Base-by-base conservation (phyloP, 1,140 invertebrate species). In the Tyrophagus putrescentiae region DNA sequence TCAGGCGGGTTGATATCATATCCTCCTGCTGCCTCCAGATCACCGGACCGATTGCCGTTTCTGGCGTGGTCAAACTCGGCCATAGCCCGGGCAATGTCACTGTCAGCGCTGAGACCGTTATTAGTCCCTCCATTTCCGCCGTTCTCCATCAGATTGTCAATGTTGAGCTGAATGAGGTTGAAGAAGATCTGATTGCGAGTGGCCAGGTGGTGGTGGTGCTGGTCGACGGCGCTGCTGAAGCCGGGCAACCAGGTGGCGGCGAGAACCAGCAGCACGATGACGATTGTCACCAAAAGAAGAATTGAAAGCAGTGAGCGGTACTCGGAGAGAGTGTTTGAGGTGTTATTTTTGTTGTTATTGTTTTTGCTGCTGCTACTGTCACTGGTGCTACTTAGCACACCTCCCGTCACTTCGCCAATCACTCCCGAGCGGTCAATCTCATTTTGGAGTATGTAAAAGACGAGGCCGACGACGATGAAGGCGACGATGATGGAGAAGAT, bases 171-270 rank as follows among this genome's bases (percentile, higher is more conserved):
- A 7, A 48, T 48, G 7, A 48, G 45, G 21, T 48, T 48, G 45
- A 48, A 48, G 31, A 48, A 48, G 23, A 48, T 48, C 31, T 48
- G 45, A 21, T 48, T 48, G 7, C 45, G 45, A n/a, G n/a, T n/a
- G n/a, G n/a, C n/a, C n/a, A n/a, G n/a, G 13, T 48, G 45, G 13
- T 25, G 7, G 21, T 48, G 21, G 7, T 13, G 13, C 18, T 48
- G 45, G 6, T 48, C 45, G 45, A 13, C 21, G 45, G 31, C 45
- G 9, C 45, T n/a, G n/a, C n/a, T n/a, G n/a, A n/a, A n/a, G n/a
- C n/a, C n/a, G n/a, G n/a, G n/a, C n/a, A n/a, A n/a, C 21, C 45
- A 48, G 7, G 45, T 48, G 21, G 31, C 21, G 45, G 45, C 45
- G 21, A 48, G 31, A 21, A 48, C 9, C 18, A 48, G 31, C 7